These are phyloP conservation scores for Drosophila burlai DNA, from an alignment of 1,140 invertebrate species.

Conservation along the genomic window DNA sequence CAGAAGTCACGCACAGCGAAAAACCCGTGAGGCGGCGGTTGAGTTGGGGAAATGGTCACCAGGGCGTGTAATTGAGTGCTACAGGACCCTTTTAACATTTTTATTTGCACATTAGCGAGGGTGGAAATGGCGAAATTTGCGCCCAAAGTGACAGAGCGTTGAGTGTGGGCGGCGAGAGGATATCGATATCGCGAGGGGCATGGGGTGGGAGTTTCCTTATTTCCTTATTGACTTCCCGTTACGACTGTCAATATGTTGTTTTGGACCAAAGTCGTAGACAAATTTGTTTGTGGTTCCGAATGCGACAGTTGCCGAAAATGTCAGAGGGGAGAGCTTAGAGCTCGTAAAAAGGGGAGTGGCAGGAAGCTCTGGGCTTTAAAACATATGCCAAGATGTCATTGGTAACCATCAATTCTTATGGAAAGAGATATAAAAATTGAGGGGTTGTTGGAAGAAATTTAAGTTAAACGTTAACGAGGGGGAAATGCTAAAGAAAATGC, in stretches of 20 bases:
- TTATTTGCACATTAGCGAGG: constrained; percentile 85
- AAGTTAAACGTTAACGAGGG: constrained; percentile 6
- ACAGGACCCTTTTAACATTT: constrained; percentile 85
- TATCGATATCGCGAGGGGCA: not conserved
- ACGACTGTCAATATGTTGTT: constrained; percentile 72
- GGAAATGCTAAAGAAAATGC: not conserved
- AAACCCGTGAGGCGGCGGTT: constrained; percentile 1
- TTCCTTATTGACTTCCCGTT: constrained; percentile 71
- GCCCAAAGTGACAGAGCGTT: constrained; percentile 83
- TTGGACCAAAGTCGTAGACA: constrained; percentile 70
- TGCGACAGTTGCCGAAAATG: constrained; percentile 59
- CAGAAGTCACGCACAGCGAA: constrained; percentile 68
- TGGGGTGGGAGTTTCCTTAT: constrained; percentile 33
- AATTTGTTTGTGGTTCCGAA: constrained; percentile 79
- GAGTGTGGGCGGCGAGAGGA: constrained; percentile 66
- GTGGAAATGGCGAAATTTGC: constrained; percentile 83
- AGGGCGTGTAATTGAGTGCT: constrained; percentile 85
- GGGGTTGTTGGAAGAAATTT: not conserved
- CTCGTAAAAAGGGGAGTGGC: constrained; percentile 13
- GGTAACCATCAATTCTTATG: constrained; percentile 21
- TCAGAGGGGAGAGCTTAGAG: not conserved
- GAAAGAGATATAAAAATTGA: constrained; percentile 13
- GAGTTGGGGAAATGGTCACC: constrained; percentile 80
- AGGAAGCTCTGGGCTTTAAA: constrained; percentile 16
- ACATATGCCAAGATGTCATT: constrained; percentile 59